phyloP scores from a whole-genome alignment of 35 echinoderm and acorn worm genomes.

The Heliocidaris erythrogramma region DNA sequence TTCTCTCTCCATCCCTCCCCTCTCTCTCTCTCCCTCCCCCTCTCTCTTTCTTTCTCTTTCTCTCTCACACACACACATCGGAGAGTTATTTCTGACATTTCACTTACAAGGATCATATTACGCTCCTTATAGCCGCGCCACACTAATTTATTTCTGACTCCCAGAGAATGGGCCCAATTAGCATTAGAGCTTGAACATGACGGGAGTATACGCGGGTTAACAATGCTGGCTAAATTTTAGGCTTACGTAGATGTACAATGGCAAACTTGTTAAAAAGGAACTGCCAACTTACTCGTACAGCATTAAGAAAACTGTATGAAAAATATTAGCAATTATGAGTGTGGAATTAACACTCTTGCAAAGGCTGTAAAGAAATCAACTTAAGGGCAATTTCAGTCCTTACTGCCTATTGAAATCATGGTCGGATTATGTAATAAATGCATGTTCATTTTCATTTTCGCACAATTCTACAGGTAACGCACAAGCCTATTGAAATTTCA shows the following conservation, averaged over 20 bases:
- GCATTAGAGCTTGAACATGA: neutral
- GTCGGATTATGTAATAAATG: too few relatives aligned
- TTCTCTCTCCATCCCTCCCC: neutral
- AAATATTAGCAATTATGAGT: too few relatives aligned
- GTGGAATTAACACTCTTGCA: too few relatives aligned
- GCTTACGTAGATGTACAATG: neutral
- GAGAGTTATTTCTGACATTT: constrained; percentile 11
- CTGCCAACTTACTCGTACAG: too few relatives aligned
- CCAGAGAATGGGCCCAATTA: neutral
- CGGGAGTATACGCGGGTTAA: neutral
- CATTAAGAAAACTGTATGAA: too few relatives aligned
- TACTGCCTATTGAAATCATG: too few relatives aligned
- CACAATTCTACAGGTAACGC: too few relatives aligned
- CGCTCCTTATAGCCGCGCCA: neutral
- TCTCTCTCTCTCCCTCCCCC: neutral
- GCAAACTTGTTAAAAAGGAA: too few relatives aligned
- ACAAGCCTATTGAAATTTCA: too few relatives aligned
- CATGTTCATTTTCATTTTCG: too few relatives aligned
- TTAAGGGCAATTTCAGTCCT: too few relatives aligned
- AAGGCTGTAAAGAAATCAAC: too few relatives aligned
- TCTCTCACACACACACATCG: neutral
- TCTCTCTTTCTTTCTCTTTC: neutral
- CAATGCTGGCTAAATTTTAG: neutral
- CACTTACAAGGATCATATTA: neutral
- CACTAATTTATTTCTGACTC: neutral